A percentile compares a stretch with the other conserved stretches of the same genome.
Evolutionary conservation across 2,113 vertebrate species (phyloP).

Genomic region (Gambusia holbrooki): DNA sequence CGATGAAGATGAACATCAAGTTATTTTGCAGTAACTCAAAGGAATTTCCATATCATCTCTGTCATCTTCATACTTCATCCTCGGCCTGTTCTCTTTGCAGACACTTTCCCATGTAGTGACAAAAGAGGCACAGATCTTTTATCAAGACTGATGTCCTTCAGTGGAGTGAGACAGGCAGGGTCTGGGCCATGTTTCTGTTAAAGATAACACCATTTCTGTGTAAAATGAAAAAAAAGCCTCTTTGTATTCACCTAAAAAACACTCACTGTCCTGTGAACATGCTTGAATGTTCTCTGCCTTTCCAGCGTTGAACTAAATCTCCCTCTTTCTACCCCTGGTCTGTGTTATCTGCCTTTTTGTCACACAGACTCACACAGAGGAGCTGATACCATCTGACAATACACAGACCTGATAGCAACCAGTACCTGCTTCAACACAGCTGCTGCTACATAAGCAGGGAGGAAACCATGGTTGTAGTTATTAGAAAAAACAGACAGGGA

Average conservation of each 20-base stretch:
- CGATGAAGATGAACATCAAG: neutral
- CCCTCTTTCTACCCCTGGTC: slow-evolving; percentile 25
- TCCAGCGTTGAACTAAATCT: slow-evolving; percentile 19
- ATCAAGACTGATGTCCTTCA: slow-evolving; percentile 59
- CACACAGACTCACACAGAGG: slow-evolving; percentile 38
- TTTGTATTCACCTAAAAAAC: slow-evolving; percentile 56
- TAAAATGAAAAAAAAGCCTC: slow-evolving; percentile 37
- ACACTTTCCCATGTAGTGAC: slow-evolving; percentile 42
- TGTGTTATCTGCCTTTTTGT: slow-evolving; percentile 22
- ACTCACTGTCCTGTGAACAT: slow-evolving; percentile 50
- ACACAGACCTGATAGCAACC: slow-evolving; percentile 67
- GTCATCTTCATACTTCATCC: neutral
- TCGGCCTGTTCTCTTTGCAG: slow-evolving; percentile 8
- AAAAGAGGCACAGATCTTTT: slow-evolving; percentile 45
- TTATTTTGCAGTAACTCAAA: neutral
- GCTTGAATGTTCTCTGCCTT: slow-evolving; percentile 18
- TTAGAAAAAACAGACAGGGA: slow-evolving; percentile 71
- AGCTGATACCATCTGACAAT: slow-evolving; percentile 73
- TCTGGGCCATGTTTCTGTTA: slow-evolving; percentile 53
- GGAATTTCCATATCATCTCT: neutral
- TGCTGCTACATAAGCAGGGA: slow-evolving; percentile 74
- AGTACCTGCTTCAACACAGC: slow-evolving; percentile 77
- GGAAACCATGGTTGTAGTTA: slow-evolving; percentile 65
- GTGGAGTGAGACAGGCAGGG: slow-evolving; percentile 41
- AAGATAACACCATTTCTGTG: slow-evolving; percentile 63